Percentiles rank a stretch among this genome's conserved stretches.
Conservation (phyloP, 2,113 vertebrate genomes). For the Psephotus haematonotus region DNA sequence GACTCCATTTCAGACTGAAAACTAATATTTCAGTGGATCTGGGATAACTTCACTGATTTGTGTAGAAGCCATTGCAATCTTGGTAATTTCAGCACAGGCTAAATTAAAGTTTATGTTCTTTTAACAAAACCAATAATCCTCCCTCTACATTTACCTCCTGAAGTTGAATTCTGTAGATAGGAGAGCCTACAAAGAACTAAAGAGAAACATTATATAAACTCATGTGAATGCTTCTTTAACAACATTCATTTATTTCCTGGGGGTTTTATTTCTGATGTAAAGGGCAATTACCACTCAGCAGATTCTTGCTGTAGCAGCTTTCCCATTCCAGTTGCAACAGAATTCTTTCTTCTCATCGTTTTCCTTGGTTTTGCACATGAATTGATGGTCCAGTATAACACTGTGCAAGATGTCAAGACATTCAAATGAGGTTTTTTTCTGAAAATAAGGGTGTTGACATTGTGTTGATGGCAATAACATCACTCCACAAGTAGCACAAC, state of each 20-base stretch:
- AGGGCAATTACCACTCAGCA: not conserved
- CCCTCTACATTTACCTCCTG: not conserved
- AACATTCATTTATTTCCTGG: not conserved
- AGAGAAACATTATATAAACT: not conserved
- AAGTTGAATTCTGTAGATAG: not conserved
- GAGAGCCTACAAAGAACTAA: not conserved
- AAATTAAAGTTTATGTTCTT: not conserved
- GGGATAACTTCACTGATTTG: not conserved
- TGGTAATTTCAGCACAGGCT: not conserved
- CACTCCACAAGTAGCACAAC: not conserved
- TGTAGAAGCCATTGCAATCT: not conserved
- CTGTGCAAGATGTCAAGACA: not conserved
- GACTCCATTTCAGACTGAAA: not conserved
- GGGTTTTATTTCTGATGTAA: not conserved
- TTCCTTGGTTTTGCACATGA: not conserved
- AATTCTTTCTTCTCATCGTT: not conserved
- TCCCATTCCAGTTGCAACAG: not conserved
- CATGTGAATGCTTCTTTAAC: not conserved
- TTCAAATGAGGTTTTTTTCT: not conserved
- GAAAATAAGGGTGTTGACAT: not conserved
- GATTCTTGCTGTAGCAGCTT: not conserved
- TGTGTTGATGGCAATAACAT: not conserved
- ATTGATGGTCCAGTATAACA: not conserved
- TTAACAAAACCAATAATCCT: not conserved
- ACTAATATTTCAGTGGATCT: not conserved